phyloP scores from a whole-genome alignment of 2,888 invertebrate species.

The Platycheirus rosarum region DNA sequence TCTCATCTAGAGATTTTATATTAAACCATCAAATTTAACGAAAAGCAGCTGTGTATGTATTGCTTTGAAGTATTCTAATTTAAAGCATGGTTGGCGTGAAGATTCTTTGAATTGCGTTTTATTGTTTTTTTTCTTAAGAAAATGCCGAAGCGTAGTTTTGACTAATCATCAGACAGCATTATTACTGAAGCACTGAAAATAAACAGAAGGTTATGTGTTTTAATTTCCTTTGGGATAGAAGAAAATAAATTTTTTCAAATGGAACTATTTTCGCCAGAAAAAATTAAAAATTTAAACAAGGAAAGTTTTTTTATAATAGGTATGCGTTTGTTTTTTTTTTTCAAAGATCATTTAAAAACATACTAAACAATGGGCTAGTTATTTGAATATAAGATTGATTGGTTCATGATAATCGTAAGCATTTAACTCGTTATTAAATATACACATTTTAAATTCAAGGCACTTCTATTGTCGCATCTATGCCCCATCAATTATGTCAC shows the following conservation, averaged over 20 bases:
- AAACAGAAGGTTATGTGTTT: conserved; percentile 45
- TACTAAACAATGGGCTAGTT: too few species aligned
- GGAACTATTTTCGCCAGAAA: background rate
- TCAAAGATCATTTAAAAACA: too few species aligned
- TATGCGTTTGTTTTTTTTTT: too few species aligned
- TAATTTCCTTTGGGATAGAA: conserved; percentile 5
- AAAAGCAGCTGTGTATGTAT: background rate
- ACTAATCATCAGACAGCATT: conserved; percentile 18
- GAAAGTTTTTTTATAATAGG: too few species aligned
- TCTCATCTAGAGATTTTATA: background rate
- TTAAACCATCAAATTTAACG: background rate
- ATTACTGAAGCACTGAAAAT: conserved; percentile 53
- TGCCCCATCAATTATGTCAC: too few species aligned
- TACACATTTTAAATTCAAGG: too few species aligned
- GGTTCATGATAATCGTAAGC: too few species aligned
- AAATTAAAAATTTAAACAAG: too few species aligned
- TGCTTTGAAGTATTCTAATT: background rate
- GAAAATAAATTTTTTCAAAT: background rate
- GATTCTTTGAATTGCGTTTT: background rate
- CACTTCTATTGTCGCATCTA: too few species aligned
- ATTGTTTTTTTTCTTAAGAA: background rate
- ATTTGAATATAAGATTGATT: too few species aligned
- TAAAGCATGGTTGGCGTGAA: background rate
- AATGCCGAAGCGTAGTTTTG: background rate
- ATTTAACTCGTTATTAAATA: too few species aligned